phyloP scores from a whole-genome alignment of 2,113 vertebrate species.

The Syrrhaptes paradoxus region DNA sequence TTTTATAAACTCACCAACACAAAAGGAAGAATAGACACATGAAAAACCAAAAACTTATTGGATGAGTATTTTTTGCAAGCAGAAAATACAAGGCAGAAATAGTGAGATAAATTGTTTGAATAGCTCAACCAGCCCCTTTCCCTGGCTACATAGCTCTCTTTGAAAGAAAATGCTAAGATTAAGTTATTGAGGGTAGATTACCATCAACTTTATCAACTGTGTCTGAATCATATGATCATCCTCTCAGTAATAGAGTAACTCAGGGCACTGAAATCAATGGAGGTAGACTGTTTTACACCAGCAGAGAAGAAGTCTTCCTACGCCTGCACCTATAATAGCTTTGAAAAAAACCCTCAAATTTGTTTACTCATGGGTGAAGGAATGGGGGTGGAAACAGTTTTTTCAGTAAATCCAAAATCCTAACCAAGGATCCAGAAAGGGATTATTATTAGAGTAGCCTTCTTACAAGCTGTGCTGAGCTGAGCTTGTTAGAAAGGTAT shows the following conservation, averaged over 20 bases:
- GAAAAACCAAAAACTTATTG: neutral
- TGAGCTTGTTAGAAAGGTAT: slow-evolving; percentile 59
- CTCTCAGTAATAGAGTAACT: neutral
- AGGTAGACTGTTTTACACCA: neutral
- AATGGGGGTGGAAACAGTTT: neutral
- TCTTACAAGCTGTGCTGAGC: neutral
- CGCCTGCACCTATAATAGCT: slow-evolving; percentile 7
- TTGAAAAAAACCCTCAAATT: neutral
- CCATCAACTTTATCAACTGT: neutral
- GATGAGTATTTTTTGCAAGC: neutral
- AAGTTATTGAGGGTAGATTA: slow-evolving; percentile 10
- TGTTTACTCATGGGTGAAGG: slow-evolving; percentile 19
- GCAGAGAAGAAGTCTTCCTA: neutral
- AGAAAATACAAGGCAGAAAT: neutral
- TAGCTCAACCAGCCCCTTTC: neutral
- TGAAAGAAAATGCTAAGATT: neutral
- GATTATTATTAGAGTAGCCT: slow-evolving; percentile 1
- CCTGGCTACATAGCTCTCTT: neutral
- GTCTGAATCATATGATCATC: neutral
- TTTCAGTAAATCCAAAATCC: slow-evolving; percentile 19
- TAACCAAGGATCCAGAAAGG: slow-evolving; percentile 24
- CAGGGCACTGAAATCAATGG: neutral
- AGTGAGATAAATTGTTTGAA: neutral
- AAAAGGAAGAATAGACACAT: neutral
- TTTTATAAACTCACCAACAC: neutral